Base-by-base conservation (phyloP, 2,888 invertebrate species). In the Cerastoderma edule region DNA sequence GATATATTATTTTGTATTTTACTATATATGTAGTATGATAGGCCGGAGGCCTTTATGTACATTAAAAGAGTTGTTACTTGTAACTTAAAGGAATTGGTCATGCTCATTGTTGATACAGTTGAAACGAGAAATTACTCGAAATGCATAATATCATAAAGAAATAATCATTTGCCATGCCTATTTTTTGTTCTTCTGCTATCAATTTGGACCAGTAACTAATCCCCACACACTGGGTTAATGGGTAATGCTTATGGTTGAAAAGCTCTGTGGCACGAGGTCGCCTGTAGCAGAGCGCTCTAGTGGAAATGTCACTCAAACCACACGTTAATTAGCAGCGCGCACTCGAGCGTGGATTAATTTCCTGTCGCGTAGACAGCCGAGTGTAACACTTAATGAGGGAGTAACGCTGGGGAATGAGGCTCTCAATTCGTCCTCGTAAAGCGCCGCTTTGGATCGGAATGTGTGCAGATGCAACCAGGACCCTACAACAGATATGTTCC, bases 261-360 rank as follows among this genome's bases (percentile, higher is more conserved):
- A 48, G 22, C n/a, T 6, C 6, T 22, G 22, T 6, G 4, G n/a
- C 4, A 10, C 16, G n/a, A 5, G 48, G 5, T n/a, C n/a, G n/a
- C 22, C n/a, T 48, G 6, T 10, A 5, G 6, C n/a, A 19, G n/a
- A 48, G 16, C 6, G 10, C 6, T 10, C 5, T 10, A 6, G 22
- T 48, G 16, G 48, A 6, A 10, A 6, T 48, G 6, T 10, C n/a
- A 48, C 16, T 10, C 5, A 27, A 10, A 53, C 53, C 28, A 13
- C 24, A 4, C 28, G 24, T 28, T 53, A 24, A 53, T 53, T 53
- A 53, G 28, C 27, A 53, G 3, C 6, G 53, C 27, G 24, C 27
- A 53, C 13, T 22, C 53, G 27, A 8, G 53, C 53, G 53, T 53
- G 53, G 24, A 24, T 53, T 53, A 53, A 53, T 53, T 53, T 53